Evolutionary conservation across 2,888 invertebrate genomes (phyloP).

Genomic region (Papilio gigon): DNA sequence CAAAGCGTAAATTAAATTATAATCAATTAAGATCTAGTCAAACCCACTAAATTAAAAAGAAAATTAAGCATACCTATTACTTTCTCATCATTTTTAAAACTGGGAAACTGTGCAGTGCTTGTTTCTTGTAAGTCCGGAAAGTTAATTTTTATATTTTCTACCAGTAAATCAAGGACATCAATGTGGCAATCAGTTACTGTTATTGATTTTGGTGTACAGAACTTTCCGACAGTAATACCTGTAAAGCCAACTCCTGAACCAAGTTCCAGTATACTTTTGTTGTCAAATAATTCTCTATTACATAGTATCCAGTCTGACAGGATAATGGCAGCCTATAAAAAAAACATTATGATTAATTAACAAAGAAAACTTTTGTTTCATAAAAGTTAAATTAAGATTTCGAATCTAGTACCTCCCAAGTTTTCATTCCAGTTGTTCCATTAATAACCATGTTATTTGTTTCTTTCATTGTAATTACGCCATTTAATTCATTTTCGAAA

Average conservation of each 20-base stretch:
- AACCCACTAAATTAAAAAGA: neutral
- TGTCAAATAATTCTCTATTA: constrained; percentile 76
- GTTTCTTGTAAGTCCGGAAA: constrained; percentile 56
- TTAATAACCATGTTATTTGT: constrained; percentile 87
- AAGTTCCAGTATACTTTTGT: constrained; percentile 86
- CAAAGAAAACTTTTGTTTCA: neutral
- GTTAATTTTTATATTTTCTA: constrained; percentile 85
- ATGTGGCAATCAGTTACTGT: constrained; percentile 87
- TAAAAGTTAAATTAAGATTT: too few species aligned
- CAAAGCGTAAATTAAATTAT: neutral
- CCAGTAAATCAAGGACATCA: constrained; percentile 84
- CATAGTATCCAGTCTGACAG: constrained; percentile 87
- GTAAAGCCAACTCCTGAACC: constrained; percentile 90
- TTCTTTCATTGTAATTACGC: constrained; percentile 85
- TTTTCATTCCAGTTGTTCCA: constrained; percentile 90
- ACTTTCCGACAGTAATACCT: constrained; percentile 83
- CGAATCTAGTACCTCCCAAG: constrained; percentile 85
- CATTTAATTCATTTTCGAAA: constrained; percentile 61
- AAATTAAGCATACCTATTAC: constrained; percentile 52
- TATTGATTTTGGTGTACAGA: constrained; percentile 80
- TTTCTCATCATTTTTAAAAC: constrained; percentile 49
- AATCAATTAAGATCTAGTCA: neutral
- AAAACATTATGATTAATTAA: constrained; percentile 39
- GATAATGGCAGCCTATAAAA: constrained; percentile 85
- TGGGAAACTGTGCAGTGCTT: constrained; percentile 42